Evolutionary conservation across 2,888 invertebrate genomes (phyloP).

Genomic region (Lasioglossum lativentre): DNA sequence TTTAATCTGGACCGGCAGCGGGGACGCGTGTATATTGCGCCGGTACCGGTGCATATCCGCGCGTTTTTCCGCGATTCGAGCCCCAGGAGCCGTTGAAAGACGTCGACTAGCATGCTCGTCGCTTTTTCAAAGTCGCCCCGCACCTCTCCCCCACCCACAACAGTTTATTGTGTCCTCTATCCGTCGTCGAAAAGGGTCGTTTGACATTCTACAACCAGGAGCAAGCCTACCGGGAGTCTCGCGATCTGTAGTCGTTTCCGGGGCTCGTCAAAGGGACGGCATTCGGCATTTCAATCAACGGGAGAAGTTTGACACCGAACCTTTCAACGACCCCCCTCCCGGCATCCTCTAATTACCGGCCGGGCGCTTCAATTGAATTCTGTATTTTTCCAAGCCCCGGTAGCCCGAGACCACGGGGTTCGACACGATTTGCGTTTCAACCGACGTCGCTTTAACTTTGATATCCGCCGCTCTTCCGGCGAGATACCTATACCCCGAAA

Average conservation of each 20-base stretch:
- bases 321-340: not conserved
- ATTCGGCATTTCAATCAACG: not conserved
- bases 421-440: slow-evolving; percentile 3
- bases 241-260: not conserved
- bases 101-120: not conserved
- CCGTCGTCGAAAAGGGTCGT: not conserved
- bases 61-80: slow-evolving; percentile 24
- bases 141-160: not conserved
- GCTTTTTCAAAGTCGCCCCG: slow-evolving; percentile 5
- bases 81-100: not conserved
- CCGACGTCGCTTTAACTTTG: slow-evolving; percentile 20
- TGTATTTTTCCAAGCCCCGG: not conserved
- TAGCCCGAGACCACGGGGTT: not conserved
- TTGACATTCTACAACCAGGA: not conserved
- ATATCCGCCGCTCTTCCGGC: not conserved
- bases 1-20: slow-evolving; percentile 75
- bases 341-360: not conserved
- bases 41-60: slow-evolving; percentile 36
- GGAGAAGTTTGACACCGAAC: not conserved
- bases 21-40: slow-evolving; percentile 66
- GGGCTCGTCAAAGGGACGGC: not conserved
- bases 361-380: not conserved
- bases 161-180: not conserved
- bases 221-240: not conserved
- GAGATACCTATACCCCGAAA: slow-evolving; percentile 21